Evolutionary conservation across 2,797 vertebrate genomes (phyloP), one percentile per base, ranked within the genome.

Genomic region (Esox masquinongy): DNA sequence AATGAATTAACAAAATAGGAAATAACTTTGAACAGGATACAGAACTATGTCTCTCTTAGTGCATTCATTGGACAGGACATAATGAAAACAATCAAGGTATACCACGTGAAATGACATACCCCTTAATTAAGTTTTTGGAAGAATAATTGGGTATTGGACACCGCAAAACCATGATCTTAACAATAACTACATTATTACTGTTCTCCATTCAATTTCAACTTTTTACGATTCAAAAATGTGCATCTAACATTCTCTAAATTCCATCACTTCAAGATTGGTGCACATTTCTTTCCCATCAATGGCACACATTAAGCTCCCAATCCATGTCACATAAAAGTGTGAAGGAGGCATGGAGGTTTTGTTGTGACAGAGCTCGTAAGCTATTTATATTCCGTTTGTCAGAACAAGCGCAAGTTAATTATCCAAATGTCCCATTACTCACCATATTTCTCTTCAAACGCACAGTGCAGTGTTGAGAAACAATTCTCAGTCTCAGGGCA

Each of bases 371-470:
- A 59, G 51, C 19, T n/a, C n/a, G 1, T 56, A n/a, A 24, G n/a
- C 56, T 59, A 59, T 59, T 59, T 59, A 59, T 59, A 59, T 61
- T 24, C 56, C n/a, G 9, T 59, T 59, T 24, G 56, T 59, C 56
- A 59, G n/a, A 24, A 59, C 56, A 24, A 59, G 56, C 56, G 9
- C 56, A 59, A 24, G 56, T 59, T 59, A 11, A 12, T 59, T 59
- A 59, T 59, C 8, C 2, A 59, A 22, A 24, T 61, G 56, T 61
- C 56, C 19, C 56, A 5, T 12, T 11, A 17, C 2, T 9, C 9
- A 9, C 22, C 56, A 24, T 61, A 14, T 61, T 26, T 61, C 56
- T 61, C 22, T 61, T 61, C 56, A 11, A 12, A 24, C 56, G 22
- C 56, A 24, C 56, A 6, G 7, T 24, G 22, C 56, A 4, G 24